Conservation (phyloP, 2,888 invertebrate species). For the Latrodectus elegans region DNA sequence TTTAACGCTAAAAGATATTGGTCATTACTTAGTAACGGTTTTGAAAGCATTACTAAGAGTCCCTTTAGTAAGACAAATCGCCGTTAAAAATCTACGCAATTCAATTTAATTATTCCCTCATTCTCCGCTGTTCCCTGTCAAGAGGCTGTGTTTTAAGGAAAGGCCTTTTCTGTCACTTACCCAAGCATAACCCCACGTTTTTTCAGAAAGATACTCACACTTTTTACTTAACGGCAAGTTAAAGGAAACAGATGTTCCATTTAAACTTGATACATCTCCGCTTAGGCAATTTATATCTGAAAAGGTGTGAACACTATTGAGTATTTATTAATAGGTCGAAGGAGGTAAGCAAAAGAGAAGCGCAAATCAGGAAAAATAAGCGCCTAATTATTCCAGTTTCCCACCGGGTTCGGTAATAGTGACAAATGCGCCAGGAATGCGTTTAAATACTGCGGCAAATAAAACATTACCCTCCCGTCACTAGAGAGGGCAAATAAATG, state of each 20-base stretch:
- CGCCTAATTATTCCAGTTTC: slow-evolving; percentile 53
- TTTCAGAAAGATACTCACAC: slow-evolving; percentile 5
- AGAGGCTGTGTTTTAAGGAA: slow-evolving; percentile 56
- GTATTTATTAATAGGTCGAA: slow-evolving; percentile 46
- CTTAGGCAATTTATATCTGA: slow-evolving; percentile 62
- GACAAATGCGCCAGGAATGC: slow-evolving; percentile 52
- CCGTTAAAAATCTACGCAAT: slow-evolving; percentile 59
- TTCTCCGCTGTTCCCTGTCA: slow-evolving; percentile 57
- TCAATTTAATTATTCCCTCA: slow-evolving; percentile 63
- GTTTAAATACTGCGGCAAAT: slow-evolving; percentile 65
- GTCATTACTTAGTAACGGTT: slow-evolving; percentile 35
- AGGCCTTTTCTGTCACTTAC: slow-evolving; percentile 44
- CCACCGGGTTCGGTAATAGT: slow-evolving; percentile 51
- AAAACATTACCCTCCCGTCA: slow-evolving; percentile 61
- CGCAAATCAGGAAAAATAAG: slow-evolving; percentile 68
- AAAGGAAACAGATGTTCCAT: slow-evolving; percentile 67
- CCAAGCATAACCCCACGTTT: not conserved
- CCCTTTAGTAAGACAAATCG: slow-evolving; percentile 65
- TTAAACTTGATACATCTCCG: slow-evolving; percentile 64
- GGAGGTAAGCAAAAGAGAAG: slow-evolving; percentile 15
- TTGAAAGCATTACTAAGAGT: slow-evolving; percentile 6
- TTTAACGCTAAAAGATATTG: slow-evolving; percentile 45
- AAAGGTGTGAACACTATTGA: slow-evolving; percentile 40
- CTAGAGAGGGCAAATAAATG: slow-evolving; percentile 43
- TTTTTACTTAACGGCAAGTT: slow-evolving; percentile 65